Evolutionary conservation across 2,797 vertebrate genomes (phyloP), one percentile per base, ranked within the genome.

Genomic region (Mus minutoides): DNA sequence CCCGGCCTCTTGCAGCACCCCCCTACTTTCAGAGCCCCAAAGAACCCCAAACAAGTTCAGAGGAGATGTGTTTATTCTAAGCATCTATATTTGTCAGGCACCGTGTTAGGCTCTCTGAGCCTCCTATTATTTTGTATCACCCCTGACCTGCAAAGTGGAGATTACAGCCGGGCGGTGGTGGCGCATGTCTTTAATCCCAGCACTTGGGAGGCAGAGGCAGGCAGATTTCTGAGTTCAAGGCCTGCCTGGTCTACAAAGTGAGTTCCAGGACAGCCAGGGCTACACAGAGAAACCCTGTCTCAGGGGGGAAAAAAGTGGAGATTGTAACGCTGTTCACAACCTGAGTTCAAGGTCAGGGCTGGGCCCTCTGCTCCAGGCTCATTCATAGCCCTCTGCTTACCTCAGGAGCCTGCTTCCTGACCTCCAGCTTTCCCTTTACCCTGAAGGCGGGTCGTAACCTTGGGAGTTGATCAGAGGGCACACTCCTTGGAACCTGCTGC

Each of bases 341-440:
- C 21, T 8, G 67, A 71, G 62, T 52, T 69, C 82, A 43, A 96
- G 91, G 80, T 49, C 92, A 56, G 83, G 52, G 69, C 85, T 31
- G 43, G 82, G 34, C n/a, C 31, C n/a, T 46, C 64, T 1, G 24
- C 43, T 43, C 24, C 86, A 73, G 88, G 43, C 56, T 64, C 85
- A 3, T 73, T 58, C 34, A 2, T 69, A 22, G 54, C 10, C 52
- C 60, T 49, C 52, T 40, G 76, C 46, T 56, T 14, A 17, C 75
- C 22, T 71, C 4, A 0, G 82, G 13, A 9, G 34, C 62, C 58
- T 64, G 22, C 49, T 60, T 90, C 2, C 85, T 71, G 54, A 94
- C 88, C 94, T 92, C 78, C 40, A 49, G 62, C 90, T 95, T 52
- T 54, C 87, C 67, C 91, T 97, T 88, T 88, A 62, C 86, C 19